These are phyloP conservation scores for Latheticus oryzae DNA, from an alignment of 2,888 invertebrate genomes.

Conservation along the genomic window DNA sequence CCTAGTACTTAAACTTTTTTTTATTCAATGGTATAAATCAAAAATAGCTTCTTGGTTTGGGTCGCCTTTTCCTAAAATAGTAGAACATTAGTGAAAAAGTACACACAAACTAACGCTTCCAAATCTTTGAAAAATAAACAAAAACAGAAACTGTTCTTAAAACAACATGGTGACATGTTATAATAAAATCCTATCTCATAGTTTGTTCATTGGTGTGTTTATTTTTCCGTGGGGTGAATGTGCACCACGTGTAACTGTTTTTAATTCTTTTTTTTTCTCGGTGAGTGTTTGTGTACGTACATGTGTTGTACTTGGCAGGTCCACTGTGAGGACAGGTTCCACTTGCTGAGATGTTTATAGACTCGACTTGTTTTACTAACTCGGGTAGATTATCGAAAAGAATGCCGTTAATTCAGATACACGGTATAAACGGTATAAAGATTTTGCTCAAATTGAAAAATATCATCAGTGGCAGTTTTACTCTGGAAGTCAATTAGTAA, in stretches of 20 bases:
- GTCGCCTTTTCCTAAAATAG: no score
- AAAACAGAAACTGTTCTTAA: slow-evolving; percentile 33
- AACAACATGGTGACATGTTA: slow-evolving; percentile 41
- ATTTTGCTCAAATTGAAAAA: no score
- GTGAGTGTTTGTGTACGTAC: slow-evolving; percentile 36
- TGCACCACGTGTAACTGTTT: slow-evolving; percentile 42
- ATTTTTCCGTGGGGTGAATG: slow-evolving; percentile 42
- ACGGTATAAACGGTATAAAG: no score
- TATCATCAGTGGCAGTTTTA: no score
- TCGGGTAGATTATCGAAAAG: slow-evolving; percentile 39
- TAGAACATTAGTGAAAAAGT: slow-evolving; percentile 17
- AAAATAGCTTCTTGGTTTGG: no score
- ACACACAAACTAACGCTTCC: slow-evolving; percentile 15
- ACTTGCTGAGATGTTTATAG: slow-evolving; percentile 43
- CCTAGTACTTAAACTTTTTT: no score
- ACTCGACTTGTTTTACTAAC: slow-evolving; percentile 40
- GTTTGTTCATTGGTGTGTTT: slow-evolving; percentile 34
- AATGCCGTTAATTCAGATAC: slow-evolving; percentile 40
- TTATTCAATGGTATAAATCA: no score
- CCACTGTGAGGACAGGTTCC: slow-evolving; percentile 43
- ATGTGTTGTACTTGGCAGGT: slow-evolving; percentile 41
- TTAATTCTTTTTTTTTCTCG: no score
- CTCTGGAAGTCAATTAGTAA: no score
- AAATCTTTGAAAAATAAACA: slow-evolving; percentile 39
- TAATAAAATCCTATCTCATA: slow-evolving; percentile 41